Evolutionary conservation across 2,113 vertebrate genomes (phyloP), one percentile per base, ranked within the genome.

Genomic region (Bombycilla garrulus): DNA sequence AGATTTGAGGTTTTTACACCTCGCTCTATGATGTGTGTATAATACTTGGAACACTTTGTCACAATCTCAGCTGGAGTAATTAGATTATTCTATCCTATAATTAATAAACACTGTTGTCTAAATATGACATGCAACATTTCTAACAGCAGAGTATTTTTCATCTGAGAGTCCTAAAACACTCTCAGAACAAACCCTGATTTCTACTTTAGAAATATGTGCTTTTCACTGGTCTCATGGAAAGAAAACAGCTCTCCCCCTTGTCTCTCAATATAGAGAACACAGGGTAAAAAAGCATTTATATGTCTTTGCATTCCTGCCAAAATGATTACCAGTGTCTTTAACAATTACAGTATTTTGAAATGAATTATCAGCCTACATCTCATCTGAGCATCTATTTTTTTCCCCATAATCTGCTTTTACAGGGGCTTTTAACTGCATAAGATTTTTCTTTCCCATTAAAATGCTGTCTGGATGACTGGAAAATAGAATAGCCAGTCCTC

Each of bases 331-430:
- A 80, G 53, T 47, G 42, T 81, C 86, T 91, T 91, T 66, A 95
- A 86, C 84, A 88, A 95, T 95, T 94, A 91, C 85, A 81, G 74
- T 61, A 81, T 93, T 95, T 74, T 77, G 77, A 89, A 96, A 73
- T 93, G 91, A 96, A 92, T 93, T 90, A 92, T 81, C 73, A 89
- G 62, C 60, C 90, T 67, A 17, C 88, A 61, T 74, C 87, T 93
- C 90, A 78, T 93, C 80, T 81, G 38, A 92, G 50, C 69, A 94
- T 87, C 95, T 95, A 85, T 92, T 84, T 95, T 94, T 94, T 93
- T 90, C 47, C 31, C 47, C 69, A 73, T 95, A 96, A 95, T 90
- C 88, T 96, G 90, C 85, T 97, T 96, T 97, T 97, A 95, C 66
- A 92, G 72, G 44, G 47, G 56, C 87, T 96, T 93, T 94, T 95